Evolutionary conservation across 2,113 vertebrate genomes (phyloP).

Genomic region (Megaleporinus macrocephalus): DNA sequence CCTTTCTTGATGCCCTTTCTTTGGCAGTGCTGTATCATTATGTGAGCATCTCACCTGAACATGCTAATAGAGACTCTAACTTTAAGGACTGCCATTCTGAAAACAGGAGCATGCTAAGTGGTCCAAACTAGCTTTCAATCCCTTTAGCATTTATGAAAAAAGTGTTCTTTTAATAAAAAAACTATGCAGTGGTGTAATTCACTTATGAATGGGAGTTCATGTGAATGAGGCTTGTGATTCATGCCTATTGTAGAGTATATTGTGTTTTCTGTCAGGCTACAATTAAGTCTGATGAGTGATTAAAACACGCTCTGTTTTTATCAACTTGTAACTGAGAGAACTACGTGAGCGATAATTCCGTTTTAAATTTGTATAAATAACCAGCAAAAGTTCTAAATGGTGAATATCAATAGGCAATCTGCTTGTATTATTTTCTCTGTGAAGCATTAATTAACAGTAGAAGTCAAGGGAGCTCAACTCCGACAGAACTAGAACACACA

Average conservation of each 20-base stretch:
- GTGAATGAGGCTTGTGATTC: conserved; percentile 20
- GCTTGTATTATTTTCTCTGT: background rate
- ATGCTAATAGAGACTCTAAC: too few relatives aligned
- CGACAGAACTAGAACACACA: background rate
- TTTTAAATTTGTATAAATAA: background rate
- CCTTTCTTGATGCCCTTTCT: too few relatives aligned
- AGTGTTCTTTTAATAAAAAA: background rate
- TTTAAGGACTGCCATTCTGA: background rate
- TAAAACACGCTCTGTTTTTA: background rate
- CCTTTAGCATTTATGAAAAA: too few relatives aligned
- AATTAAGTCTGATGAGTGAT: conserved; percentile 18
- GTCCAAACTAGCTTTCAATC: background rate
- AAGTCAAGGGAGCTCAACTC: background rate
- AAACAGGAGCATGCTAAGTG: background rate
- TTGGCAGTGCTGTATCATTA: too few relatives aligned
- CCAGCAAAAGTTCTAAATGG: background rate
- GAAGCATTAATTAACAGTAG: background rate
- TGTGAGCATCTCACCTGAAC: too few relatives aligned
- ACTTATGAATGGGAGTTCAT: background rate
- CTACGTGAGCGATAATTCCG: background rate
- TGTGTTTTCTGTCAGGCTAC: conserved; percentile 8
- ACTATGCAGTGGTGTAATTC: background rate
- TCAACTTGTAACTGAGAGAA: background rate
- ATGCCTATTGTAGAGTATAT: background rate
- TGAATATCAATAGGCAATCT: background rate